These are phyloP conservation scores for Potamarius usumacintae DNA, from an alignment of 2,113 vertebrate genomes.

Conservation along the genomic window DNA sequence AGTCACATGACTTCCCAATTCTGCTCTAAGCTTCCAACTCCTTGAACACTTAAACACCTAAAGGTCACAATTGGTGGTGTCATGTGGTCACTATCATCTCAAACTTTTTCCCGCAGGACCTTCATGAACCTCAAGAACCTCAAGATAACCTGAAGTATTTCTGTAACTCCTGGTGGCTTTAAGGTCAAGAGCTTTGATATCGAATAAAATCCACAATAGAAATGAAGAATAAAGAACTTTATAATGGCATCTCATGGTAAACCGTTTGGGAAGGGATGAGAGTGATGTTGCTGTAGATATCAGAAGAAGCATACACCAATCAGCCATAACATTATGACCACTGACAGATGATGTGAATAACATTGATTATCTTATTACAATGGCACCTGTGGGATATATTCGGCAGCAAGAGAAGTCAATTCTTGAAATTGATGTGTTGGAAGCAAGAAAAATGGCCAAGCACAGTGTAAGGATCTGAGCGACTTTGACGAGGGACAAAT, in stretches of 20 bases:
- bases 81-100: background rate
- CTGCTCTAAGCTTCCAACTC: background rate
- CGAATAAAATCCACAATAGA: background rate
- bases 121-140: no score
- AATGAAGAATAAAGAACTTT: background rate
- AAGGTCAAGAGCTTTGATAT: background rate
- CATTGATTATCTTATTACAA: no score
- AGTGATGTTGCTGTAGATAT: background rate
- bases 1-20: background rate
- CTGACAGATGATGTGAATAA: no score
- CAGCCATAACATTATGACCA: no score
- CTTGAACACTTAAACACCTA: background rate
- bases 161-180: background rate
- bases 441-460: no score
- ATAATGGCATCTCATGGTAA: background rate
- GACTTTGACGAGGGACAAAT: no score
- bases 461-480: no score
- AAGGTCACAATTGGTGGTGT: background rate
- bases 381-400: no score
- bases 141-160: background rate
- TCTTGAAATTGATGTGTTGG: no score
- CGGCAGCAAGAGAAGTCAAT: no score
- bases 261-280: background rate
- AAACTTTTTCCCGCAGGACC: background rate
- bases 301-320: background rate